Conservation (phyloP, 2,113 vertebrate species). For the Vidua chalybeata region DNA sequence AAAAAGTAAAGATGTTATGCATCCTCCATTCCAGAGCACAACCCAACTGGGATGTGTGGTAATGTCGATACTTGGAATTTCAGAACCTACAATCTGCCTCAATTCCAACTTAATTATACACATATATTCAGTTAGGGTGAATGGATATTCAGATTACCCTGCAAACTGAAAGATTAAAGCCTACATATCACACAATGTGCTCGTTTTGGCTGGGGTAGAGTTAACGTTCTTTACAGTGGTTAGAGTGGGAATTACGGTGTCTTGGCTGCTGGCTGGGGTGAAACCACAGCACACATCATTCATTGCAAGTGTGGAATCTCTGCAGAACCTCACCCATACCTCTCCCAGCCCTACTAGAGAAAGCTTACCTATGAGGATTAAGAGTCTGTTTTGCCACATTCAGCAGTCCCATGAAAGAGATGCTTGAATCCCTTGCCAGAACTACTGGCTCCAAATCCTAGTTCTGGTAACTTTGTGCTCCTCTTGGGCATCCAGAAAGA, state of each 20-base stretch:
- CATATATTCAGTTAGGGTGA: background rate
- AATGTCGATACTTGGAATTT: background rate
- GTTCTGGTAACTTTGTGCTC: background rate
- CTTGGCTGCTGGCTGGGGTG: background rate
- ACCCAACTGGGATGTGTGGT: background rate
- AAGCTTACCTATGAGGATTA: background rate
- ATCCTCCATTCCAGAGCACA: background rate
- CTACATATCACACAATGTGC: background rate
- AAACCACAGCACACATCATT: background rate
- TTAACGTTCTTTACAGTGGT: background rate
- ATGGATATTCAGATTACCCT: background rate
- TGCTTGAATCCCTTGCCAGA: background rate
- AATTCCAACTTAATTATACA: background rate
- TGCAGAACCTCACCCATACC: background rate
- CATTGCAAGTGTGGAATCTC: background rate
- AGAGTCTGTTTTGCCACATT: background rate
- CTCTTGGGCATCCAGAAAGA: background rate
- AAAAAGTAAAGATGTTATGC: background rate
- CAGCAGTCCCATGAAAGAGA: background rate
- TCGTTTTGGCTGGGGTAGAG: background rate
- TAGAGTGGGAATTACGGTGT: background rate
- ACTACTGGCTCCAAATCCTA: background rate
- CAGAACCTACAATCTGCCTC: background rate
- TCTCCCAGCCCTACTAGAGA: background rate
- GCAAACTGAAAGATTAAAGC: background rate